Evolutionary conservation across 2,888 invertebrate species (phyloP).

Genomic region (Alitta virens): DNA sequence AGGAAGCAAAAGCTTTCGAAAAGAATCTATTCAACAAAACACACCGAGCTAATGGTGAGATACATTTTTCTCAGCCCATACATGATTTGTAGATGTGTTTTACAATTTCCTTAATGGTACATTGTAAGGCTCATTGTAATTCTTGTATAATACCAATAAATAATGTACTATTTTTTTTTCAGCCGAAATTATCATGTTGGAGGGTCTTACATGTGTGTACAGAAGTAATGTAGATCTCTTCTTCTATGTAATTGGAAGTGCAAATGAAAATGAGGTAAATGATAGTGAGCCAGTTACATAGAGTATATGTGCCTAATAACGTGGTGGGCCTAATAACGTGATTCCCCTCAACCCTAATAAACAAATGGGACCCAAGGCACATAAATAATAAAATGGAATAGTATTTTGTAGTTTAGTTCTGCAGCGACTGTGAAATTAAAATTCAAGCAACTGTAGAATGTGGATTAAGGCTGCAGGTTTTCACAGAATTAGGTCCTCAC

Average conservation of each 20-base stretch:
- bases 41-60: slow-evolving; percentile 78
- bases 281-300: background rate
- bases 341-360: too few relatives aligned
- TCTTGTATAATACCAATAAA: background rate
- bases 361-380: too few relatives aligned
- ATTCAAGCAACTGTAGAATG: too few relatives aligned
- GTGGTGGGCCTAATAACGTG: too few relatives aligned
- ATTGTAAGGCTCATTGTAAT: background rate
- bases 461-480: too few relatives aligned
- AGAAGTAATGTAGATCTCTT: slow-evolving; percentile 96
- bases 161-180: slow-evolving; percentile 27
- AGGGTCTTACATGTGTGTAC: slow-evolving; percentile 95
- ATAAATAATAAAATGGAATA: too few relatives aligned
- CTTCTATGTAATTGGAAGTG: slow-evolving; percentile 98
- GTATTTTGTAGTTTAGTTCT: background rate
- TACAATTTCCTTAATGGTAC: too few relatives aligned
- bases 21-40: slow-evolving; percentile 97
- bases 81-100: too few relatives aligned
- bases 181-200: slow-evolving; percentile 96
- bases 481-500: too few relatives aligned
- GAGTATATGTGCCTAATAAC: too few relatives aligned
- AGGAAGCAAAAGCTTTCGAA: slow-evolving; percentile 96
- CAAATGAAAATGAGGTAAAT: slow-evolving; percentile 91
- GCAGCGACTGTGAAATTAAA: too few relatives aligned
- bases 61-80: too few relatives aligned